Evolutionary conservation across 2,797 vertebrate genomes (phyloP).

Genomic region (Pseudochirops corinnae): DNA sequence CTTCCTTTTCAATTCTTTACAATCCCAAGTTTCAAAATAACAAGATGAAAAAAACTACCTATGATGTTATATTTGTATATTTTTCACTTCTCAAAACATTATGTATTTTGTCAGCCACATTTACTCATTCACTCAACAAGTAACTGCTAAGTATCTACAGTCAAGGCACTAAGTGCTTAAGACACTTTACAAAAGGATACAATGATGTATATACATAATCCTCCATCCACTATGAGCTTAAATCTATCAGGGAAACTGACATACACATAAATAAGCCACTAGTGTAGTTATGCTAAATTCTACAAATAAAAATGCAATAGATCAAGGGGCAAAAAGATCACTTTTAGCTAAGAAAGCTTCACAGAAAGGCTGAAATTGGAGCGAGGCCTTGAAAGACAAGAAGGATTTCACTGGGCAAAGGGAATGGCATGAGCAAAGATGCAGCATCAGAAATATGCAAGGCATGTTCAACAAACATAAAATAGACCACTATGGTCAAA

Average conservation of each 20-base stretch:
- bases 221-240: background rate
- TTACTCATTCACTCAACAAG: background rate
- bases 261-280: background rate
- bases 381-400: background rate
- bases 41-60: background rate
- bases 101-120: background rate
- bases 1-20: background rate
- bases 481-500: background rate
- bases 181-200: background rate
- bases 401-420: background rate
- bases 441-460: background rate
- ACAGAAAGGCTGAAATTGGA: background rate
- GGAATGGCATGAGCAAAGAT: background rate
- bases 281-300: background rate
- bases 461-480: background rate
- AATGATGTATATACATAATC: background rate
- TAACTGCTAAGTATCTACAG: background rate
- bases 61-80: background rate
- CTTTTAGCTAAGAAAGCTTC: background rate
- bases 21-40: background rate
- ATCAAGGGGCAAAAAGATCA: background rate
- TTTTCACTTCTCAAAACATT: constrained; percentile 6
- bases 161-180: background rate
- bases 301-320: background rate
- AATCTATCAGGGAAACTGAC: background rate